A percentile compares a stretch with the other conserved stretches of the same genome.
These are phyloP conservation scores for Noturus placidus DNA, from an alignment of 2,113 vertebrate species.

Conservation along the genomic window DNA sequence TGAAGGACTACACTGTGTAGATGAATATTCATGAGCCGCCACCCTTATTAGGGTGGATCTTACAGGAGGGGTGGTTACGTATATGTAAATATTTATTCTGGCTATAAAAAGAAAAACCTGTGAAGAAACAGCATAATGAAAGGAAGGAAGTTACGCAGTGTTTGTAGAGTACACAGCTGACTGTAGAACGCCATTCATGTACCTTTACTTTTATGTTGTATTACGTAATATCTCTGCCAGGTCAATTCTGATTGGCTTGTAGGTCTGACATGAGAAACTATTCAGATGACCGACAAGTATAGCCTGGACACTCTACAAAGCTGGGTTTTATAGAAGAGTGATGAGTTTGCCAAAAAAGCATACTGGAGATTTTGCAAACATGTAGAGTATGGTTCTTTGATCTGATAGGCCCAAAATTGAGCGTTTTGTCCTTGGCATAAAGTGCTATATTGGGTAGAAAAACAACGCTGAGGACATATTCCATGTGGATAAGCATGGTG, in stretches of 20 bases:
- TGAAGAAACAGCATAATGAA: conserved; percentile 9
- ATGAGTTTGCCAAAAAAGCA: too few species aligned
- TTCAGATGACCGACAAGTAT: too few species aligned
- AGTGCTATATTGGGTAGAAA: too few species aligned
- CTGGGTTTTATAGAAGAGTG: too few species aligned
- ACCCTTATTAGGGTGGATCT: not conserved
- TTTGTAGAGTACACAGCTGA: conserved; percentile 6
- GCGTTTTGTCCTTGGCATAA: not conserved
- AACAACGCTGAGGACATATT: not conserved
- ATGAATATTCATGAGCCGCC: conserved; percentile 18
- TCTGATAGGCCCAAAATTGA: not conserved
- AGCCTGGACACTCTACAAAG: too few species aligned
- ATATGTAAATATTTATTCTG: conserved; percentile 23
- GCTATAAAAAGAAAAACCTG: not conserved
- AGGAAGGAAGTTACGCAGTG: not conserved
- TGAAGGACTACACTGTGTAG: not conserved
- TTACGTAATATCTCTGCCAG: not conserved
- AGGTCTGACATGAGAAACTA: not conserved
- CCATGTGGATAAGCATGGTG: not conserved
- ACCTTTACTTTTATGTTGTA: not conserved
- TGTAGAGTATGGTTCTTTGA: not conserved
- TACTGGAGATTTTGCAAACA: not conserved
- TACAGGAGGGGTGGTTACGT: not conserved
- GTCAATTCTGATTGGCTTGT: not conserved
- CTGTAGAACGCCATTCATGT: not conserved